Evolutionary conservation across 2,888 invertebrate genomes (phyloP).

Genomic region (Chalcosyrphus nemorum): DNA sequence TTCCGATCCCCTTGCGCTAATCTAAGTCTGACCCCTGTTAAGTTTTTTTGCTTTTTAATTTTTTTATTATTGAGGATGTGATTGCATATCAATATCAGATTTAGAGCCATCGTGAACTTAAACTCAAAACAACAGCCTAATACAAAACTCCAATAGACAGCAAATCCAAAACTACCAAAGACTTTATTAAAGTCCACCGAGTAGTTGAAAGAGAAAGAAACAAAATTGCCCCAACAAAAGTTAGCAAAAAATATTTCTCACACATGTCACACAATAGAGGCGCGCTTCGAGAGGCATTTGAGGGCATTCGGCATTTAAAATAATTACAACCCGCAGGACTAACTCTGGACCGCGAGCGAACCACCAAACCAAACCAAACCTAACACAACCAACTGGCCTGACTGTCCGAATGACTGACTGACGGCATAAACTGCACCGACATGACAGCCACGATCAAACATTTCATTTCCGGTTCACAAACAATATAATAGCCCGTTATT

Average conservation of each 20-base stretch:
- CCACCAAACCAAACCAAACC: constrained; percentile 1
- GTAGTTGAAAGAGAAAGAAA: background rate
- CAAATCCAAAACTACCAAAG: background rate
- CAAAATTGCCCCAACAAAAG: background rate
- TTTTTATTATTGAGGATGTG: no score
- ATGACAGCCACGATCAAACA: constrained; percentile 73
- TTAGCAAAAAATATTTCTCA: constrained; percentile 59
- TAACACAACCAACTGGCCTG: constrained; percentile 40
- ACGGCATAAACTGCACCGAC: constrained; percentile 64
- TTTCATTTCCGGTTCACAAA: constrained; percentile 72
- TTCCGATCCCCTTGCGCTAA: no score
- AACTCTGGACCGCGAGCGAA: constrained; percentile 33
- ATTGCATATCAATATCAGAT: no score
- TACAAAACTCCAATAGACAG: background rate
- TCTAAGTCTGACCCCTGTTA: no score
- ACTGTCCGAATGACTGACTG: constrained; percentile 61
- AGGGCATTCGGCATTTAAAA: constrained; percentile 69
- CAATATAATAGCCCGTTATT: constrained; percentile 73
- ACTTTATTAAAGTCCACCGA: constrained; percentile 11
- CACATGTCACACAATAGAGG: constrained; percentile 62
- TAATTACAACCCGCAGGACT: constrained; percentile 71
- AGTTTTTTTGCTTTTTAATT: no score
- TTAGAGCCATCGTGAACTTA: no score
- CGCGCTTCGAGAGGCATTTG: constrained; percentile 57
- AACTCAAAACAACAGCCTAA: background rate